phyloP scores from a whole-genome alignment of 1,140 invertebrate genomes.

The Dendrolimus kikuchii region DNA sequence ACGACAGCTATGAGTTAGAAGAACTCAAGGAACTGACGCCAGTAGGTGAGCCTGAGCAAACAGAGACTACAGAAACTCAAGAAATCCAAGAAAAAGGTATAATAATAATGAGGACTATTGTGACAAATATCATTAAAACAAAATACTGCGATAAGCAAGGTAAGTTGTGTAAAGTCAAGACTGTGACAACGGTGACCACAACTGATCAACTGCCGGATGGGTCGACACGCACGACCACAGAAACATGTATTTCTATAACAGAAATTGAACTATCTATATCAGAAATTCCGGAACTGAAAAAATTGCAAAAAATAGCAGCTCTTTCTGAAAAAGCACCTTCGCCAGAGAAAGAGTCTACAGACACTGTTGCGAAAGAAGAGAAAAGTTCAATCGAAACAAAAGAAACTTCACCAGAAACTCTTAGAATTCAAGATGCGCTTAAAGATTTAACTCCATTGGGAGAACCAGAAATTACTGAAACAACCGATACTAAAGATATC shows the following conservation, averaged over 20 bases:
- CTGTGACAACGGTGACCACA: conserved; percentile 40
- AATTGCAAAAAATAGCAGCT: too few relatives aligned
- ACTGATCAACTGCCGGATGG: conserved; percentile 56
- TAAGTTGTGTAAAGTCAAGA: conserved; percentile 41
- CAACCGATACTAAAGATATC: conserved; percentile 26
- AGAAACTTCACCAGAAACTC: not conserved
- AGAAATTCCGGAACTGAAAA: too few relatives aligned
- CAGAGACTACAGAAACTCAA: conserved; percentile 26
- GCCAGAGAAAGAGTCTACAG: not conserved
- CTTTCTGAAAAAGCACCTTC: too few relatives aligned
- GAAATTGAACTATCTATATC: not conserved
- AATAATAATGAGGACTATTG: conserved; percentile 37
- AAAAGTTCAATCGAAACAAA: conserved; percentile 12
- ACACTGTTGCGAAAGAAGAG: not conserved
- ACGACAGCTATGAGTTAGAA: conserved; percentile 5
- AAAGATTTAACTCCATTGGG: conserved; percentile 21
- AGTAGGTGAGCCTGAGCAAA: conserved; percentile 39
- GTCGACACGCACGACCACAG: conserved; percentile 18
- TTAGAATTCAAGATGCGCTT: conserved; percentile 22
- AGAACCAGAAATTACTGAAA: conserved; percentile 35
- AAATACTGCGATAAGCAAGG: conserved; percentile 36
- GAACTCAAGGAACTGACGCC: conserved; percentile 27
- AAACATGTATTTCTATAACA: conserved; percentile 11
- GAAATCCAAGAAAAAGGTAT: conserved; percentile 39
- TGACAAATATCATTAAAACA: conserved; percentile 39